Percentiles rank a stretch among this genome's conserved stretches.
Conservation (phyloP, 2,888 invertebrate species). For the Epicampocera succincta region DNA sequence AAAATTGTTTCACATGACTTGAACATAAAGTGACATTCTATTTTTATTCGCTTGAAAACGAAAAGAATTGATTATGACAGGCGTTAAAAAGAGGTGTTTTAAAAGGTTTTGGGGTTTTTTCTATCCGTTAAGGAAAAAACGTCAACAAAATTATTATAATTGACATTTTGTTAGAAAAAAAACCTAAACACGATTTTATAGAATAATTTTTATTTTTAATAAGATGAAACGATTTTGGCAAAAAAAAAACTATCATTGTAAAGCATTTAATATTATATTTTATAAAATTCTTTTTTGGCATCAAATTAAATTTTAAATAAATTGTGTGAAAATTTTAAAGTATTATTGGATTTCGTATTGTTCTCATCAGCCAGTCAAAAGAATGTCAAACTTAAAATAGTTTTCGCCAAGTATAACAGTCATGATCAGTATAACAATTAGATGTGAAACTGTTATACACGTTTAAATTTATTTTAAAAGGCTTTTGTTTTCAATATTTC, state of each 20-base stretch:
- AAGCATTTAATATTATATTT: too few species aligned
- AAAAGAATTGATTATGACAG: conserved; percentile 67
- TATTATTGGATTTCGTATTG: too few species aligned
- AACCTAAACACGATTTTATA: background rate
- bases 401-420: too few species aligned
- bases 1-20: conserved; percentile 67
- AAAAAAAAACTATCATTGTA: background rate
- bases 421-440: too few species aligned
- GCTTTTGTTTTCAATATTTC: too few species aligned
- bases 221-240: background rate
- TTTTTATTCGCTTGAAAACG: conserved; percentile 56
- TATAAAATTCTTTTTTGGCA: too few species aligned
- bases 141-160: background rate
- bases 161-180: conserved; percentile 47
- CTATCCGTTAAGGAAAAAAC: background rate
- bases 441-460: too few species aligned
- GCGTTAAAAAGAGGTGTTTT: conserved; percentile 69
- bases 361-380: too few species aligned
- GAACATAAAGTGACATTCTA: conserved; percentile 66
- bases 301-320: too few species aligned
- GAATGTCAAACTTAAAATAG: too few species aligned
- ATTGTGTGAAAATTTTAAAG: too few species aligned
- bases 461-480: too few species aligned
- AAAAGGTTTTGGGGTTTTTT: conserved; percentile 42
- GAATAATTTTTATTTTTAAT: background rate